Conservation (phyloP, 1,140 invertebrate genomes). For the Drosophila micromelanica region DNA sequence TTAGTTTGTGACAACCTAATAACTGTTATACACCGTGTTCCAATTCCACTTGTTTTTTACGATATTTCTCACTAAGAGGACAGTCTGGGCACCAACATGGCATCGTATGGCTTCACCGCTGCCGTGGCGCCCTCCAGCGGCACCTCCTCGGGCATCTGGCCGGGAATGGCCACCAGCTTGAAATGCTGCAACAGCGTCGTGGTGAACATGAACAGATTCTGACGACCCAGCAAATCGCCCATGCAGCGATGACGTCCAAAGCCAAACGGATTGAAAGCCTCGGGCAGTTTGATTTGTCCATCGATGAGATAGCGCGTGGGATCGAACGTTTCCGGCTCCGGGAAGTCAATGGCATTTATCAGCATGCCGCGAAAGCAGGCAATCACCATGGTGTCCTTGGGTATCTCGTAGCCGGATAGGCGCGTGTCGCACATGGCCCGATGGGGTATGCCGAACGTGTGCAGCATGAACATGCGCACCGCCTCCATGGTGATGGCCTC, state of each 20-base stretch:
- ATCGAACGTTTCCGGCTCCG: conserved; percentile 88
- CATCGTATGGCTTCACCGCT: conserved; percentile 89
- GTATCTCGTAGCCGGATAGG: conserved; percentile 90
- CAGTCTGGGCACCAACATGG: conserved; percentile 85
- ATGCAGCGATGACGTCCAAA: conserved; percentile 93
- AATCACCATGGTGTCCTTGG: conserved; percentile 93
- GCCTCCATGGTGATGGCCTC: conserved; percentile 91
- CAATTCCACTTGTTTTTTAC: background rate
- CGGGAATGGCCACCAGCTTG: conserved; percentile 88
- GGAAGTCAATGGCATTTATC: conserved; percentile 88
- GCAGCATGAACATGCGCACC: conserved; percentile 90
- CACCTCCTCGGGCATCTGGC: conserved; percentile 87
- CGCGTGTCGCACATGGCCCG: conserved; percentile 89
- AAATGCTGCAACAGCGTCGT: conserved; percentile 92
- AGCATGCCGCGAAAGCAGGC: conserved; percentile 92
- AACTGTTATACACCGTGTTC: background rate
- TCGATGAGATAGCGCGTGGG: conserved; percentile 91
- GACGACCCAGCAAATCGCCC: conserved; percentile 92
- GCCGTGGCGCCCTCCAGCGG: conserved; percentile 90
- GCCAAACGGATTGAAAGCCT: conserved; percentile 91
- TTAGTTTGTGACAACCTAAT: background rate
- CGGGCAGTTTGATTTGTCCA: conserved; percentile 88
- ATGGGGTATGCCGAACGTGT: conserved; percentile 92
- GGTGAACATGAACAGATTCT: conserved; percentile 94
- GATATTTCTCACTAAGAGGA: too few species aligned